Conservation (phyloP, 2,888 invertebrate species). For the Harmothoe impar region DNA sequence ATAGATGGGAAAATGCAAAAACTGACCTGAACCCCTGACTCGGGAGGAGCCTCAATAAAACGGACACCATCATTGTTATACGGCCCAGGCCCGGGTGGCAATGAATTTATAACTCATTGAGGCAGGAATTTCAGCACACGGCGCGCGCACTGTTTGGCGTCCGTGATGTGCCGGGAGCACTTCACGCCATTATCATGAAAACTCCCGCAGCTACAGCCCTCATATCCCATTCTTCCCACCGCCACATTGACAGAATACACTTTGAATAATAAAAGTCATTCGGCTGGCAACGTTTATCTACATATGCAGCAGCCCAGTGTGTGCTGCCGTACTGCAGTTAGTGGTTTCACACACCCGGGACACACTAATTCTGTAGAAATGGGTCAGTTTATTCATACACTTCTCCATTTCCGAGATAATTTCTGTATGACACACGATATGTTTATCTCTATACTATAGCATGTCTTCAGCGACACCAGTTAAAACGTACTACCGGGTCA, state of each 20-base stretch:
- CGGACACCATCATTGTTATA: background rate
- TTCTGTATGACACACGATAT: no score
- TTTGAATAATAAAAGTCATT: slow-evolving; percentile 42
- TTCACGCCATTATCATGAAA: slow-evolving; percentile 52
- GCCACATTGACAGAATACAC: slow-evolving; percentile 41
- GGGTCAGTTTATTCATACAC: slow-evolving; percentile 25
- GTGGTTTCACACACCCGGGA: background rate
- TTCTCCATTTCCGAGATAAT: no score
- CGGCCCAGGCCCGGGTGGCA: background rate
- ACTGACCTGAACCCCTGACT: slow-evolving; percentile 11
- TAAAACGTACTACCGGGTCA: no score
- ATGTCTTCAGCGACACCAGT: no score
- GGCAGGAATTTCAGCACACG: slow-evolving; percentile 28
- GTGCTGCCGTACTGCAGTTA: background rate
- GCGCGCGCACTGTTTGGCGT: slow-evolving; percentile 13
- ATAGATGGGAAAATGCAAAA: background rate
- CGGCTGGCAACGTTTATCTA: slow-evolving; percentile 1
- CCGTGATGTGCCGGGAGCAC: slow-evolving; percentile 52
- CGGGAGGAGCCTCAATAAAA: slow-evolving; percentile 31
- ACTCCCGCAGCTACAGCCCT: slow-evolving; percentile 53
- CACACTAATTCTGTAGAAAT: background rate
- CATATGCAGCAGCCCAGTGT: background rate
- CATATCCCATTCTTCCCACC: slow-evolving; percentile 55
- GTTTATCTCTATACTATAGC: no score
- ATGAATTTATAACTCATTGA: slow-evolving; percentile 51